Evolutionary conservation across 53 echinoderm and acorn worm species (phyloP), one percentile per base, ranked within the genome.

Genomic region (Antedon mediterranea): DNA sequence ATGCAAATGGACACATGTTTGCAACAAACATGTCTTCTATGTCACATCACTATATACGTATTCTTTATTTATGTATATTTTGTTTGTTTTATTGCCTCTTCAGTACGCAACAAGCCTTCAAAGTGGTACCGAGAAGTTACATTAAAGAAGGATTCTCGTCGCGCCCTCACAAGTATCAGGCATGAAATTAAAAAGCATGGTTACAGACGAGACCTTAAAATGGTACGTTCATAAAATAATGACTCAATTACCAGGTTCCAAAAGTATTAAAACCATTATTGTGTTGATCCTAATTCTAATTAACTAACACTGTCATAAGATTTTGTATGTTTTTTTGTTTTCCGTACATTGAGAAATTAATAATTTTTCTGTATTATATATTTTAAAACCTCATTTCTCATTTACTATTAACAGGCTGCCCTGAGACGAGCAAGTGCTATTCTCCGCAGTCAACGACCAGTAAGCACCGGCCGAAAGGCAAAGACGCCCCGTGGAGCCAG

Each of bases 91-190:
- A 42, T 33, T 43, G 29, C 27, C 0, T 57, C 41, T 57, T 11
- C 41, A 90, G 91, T 81, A n/a, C 72, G 43, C 87, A 89, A 90
- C 84, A 97, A 90, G 84, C 92, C 97, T 4, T 76, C 82, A 80
- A 87, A 97, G 83, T 77, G 78, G 89, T 88, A 82, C 88, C 85
- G 79, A 76, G 79, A 87, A 9, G 85, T 86, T 71, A 87, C 85
- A 72, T 72, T 97, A 80, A 97, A 97, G 89, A 97, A 91, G 79
- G 97, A 92, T 57, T 85, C 87, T 37, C 81, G 97, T n/a, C 82
- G 88, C n/a, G 88, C 89, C 71, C 79, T 97, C 71, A 97, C 88
- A n/a, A 84, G 88, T 43, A 89, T 97, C 90, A 85, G 87, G 31
- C 85, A 90, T 43, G 85, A 85, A 44, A 76, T 97, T 32, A 83